Conservation (phyloP, 2,113 vertebrate species). For the Elaphurus davidianus region DNA sequence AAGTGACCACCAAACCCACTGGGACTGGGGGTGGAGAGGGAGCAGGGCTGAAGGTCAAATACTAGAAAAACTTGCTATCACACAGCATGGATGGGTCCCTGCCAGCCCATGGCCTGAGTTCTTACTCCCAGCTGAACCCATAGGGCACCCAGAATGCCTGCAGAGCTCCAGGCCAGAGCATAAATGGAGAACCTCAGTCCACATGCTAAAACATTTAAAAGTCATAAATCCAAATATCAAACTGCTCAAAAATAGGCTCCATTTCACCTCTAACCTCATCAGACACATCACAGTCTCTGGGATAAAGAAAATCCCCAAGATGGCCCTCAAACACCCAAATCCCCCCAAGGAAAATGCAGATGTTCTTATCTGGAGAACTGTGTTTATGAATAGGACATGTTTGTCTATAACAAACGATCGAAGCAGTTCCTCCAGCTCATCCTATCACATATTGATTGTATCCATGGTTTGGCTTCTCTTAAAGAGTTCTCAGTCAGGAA, state of each 20-base stretch:
- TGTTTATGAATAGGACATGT: background rate
- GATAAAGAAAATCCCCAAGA: background rate
- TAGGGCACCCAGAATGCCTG: background rate
- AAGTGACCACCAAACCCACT: background rate
- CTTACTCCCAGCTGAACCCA: background rate
- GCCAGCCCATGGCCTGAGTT: background rate
- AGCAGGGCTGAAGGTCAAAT: background rate
- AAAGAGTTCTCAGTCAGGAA: background rate
- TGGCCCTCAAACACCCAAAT: background rate
- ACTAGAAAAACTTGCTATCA: background rate
- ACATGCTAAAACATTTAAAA: background rate
- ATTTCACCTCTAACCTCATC: background rate
- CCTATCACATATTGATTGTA: background rate
- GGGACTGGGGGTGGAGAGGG: rapidly evolving
- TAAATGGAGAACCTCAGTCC: background rate
- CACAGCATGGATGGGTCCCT: background rate
- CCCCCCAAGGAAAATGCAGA: background rate
- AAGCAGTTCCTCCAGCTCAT: background rate
- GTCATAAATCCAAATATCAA: background rate
- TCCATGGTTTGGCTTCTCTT: background rate
- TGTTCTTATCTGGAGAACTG: background rate
- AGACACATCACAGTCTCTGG: background rate
- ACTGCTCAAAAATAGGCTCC: background rate
- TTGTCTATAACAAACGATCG: background rate
- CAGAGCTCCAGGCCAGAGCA: background rate